phyloP scores from a whole-genome alignment of 2,888 invertebrate genomes.

The Melitaea athalia region DNA sequence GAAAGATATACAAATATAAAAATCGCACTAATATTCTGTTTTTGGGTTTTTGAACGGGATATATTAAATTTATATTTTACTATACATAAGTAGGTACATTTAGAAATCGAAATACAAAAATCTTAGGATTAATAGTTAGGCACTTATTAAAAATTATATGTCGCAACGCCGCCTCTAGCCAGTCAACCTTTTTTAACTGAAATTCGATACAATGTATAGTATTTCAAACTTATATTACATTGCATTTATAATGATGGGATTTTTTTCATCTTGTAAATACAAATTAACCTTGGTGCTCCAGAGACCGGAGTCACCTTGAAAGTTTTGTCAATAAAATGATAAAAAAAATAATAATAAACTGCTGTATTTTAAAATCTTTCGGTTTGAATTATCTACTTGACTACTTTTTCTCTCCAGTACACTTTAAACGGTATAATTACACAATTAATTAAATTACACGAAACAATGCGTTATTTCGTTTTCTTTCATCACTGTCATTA shows the following conservation, averaged over 20 bases:
- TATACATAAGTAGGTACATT: no score
- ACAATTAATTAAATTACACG: slow-evolving; percentile 2
- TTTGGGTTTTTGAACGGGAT: no score
- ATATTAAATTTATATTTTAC: no score
- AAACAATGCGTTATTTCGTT: background rate
- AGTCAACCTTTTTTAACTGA: slow-evolving; percentile 39
- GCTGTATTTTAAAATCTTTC: no score
- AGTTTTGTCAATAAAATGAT: background rate
- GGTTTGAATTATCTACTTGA: background rate
- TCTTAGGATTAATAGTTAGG: background rate
- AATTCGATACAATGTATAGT: slow-evolving; percentile 36
- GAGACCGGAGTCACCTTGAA: slow-evolving; percentile 9
- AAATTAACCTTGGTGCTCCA: slow-evolving; percentile 3
- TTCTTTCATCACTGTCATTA: background rate
- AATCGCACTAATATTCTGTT: no score
- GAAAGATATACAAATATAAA: no score
- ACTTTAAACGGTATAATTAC: background rate
- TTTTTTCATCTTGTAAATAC: slow-evolving; percentile 8
- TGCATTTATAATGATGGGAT: slow-evolving; percentile 19
- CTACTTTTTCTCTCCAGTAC: no score
- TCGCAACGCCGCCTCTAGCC: slow-evolving; percentile 23
- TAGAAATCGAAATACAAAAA: no score
- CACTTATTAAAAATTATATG: slow-evolving; percentile 11
- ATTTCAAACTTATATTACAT: slow-evolving; percentile 35
- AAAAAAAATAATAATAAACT: no score